phyloP scores from a whole-genome alignment of 1,140 invertebrate species.

The Cryptotermes secundus region DNA sequence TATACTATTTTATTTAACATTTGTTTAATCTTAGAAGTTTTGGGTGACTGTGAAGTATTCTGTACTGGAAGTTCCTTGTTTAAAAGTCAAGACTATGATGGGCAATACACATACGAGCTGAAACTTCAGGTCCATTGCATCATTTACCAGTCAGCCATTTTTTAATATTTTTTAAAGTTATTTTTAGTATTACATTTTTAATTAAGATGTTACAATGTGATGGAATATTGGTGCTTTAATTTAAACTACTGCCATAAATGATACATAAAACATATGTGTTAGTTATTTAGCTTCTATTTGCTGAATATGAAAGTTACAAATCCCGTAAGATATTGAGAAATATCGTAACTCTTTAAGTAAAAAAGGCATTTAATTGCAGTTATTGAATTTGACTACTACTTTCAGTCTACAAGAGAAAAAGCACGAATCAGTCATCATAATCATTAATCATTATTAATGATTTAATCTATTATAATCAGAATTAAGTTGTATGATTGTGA shows the following conservation, averaged over 20 bases:
- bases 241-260: constrained; percentile 7
- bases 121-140: background rate
- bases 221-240: constrained; percentile 19
- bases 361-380: background rate
- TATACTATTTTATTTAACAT: background rate
- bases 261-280: background rate
- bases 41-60: background rate
- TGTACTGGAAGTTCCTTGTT: background rate
- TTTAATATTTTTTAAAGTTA: background rate
- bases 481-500: background rate
- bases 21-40: background rate
- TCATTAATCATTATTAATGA: too few relatives aligned
- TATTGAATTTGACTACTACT: background rate
- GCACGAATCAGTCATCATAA: background rate
- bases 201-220: constrained; percentile 1
- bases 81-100: background rate
- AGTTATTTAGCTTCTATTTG: background rate
- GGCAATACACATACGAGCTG: background rate
- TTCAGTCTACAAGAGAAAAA: background rate
- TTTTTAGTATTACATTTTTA: background rate
- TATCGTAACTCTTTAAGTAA: background rate
- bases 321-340: background rate
- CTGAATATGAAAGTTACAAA: background rate
- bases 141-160: background rate
- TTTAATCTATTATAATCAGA: too few relatives aligned